A percentile compares a stretch with the other conserved stretches of the same genome.
These are phyloP conservation scores for Tragelaphus scriptus DNA, from an alignment of 2,113 vertebrate genomes.

Conservation along the genomic window DNA sequence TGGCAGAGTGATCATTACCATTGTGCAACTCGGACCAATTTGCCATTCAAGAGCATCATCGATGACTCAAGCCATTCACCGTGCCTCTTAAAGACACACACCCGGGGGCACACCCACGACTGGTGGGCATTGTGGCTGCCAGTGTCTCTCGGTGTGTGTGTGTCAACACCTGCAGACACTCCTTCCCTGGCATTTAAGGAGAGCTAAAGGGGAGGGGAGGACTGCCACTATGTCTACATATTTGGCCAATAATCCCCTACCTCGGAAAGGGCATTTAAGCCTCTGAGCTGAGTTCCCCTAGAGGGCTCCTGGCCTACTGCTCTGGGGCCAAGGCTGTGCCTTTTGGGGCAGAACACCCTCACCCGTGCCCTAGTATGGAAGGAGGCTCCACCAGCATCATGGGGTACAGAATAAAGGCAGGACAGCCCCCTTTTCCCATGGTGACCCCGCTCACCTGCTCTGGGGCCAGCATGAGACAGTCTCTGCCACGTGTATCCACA, in stretches of 20 bases:
- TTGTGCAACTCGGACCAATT: conserved; percentile 83
- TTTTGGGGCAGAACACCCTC: accelerated
- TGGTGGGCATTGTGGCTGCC: conserved; percentile 73
- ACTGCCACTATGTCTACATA: not conserved
- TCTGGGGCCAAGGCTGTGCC: not conserved
- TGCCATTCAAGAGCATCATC: conserved; percentile 85
- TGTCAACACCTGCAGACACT: conserved; percentile 43
- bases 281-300: not conserved
- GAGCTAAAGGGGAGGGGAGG: conserved; percentile 48
- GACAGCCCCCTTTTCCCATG: not conserved
- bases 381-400: not conserved
- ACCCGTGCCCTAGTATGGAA: not conserved
- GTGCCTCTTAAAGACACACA: conserved; percentile 77
- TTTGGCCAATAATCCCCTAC: not conserved
- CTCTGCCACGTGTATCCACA: too few relatives aligned
- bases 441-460: not conserved
- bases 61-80: conserved; percentile 80
- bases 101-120: conserved; percentile 18
- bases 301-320: not conserved
- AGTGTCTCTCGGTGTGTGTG: conserved; percentile 30
- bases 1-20: conserved; percentile 84
- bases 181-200: conserved; percentile 63
- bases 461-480: not conserved
- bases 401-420: not conserved
- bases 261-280: not conserved